phyloP scores from a whole-genome alignment of 2,888 invertebrate species.

The Scaptomyza polygonia region DNA sequence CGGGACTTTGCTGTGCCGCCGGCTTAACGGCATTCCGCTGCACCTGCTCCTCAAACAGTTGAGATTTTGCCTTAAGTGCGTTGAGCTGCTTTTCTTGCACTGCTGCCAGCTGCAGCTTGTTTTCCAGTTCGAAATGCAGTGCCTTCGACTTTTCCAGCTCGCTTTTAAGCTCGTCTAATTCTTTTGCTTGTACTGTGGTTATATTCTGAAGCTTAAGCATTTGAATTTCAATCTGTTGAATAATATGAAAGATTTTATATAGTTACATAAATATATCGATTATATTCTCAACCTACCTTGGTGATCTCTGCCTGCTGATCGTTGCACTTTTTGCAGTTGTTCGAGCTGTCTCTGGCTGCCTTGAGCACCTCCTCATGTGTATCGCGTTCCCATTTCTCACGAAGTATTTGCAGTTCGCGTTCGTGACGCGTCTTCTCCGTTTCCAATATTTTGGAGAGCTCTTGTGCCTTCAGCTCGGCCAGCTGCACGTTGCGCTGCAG shows the following conservation, averaged over 20 bases:
- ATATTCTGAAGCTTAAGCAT: constrained; percentile 78
- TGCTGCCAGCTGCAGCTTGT: constrained; percentile 83
- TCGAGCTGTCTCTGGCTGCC: constrained; percentile 60
- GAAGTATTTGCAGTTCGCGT: constrained; percentile 71
- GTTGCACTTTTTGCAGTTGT: constrained; percentile 79
- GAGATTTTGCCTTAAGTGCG: constrained; percentile 87
- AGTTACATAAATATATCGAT: background rate
- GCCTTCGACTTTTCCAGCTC: constrained; percentile 82
- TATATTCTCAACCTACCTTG: constrained; percentile 64
- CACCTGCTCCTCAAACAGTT: constrained; percentile 87
- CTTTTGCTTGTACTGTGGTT: constrained; percentile 74
- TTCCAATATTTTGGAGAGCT: constrained; percentile 85
- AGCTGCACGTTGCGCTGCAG: constrained; percentile 84
- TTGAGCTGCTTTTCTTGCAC: constrained; percentile 87
- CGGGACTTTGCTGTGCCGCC: constrained; percentile 4
- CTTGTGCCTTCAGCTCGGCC: constrained; percentile 81
- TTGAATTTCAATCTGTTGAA: constrained; percentile 81
- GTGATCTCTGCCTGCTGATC: constrained; percentile 79
- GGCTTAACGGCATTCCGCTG: constrained; percentile 49
- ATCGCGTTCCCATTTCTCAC: constrained; percentile 75
- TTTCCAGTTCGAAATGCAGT: constrained; percentile 80
- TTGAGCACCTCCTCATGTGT: constrained; percentile 46
- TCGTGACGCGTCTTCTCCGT: constrained; percentile 84
- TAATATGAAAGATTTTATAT: background rate
- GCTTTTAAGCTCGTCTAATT: constrained; percentile 72